These are phyloP conservation scores for Plebejus argus DNA, from an alignment of 2,888 invertebrate genomes.

Conservation along the genomic window DNA sequence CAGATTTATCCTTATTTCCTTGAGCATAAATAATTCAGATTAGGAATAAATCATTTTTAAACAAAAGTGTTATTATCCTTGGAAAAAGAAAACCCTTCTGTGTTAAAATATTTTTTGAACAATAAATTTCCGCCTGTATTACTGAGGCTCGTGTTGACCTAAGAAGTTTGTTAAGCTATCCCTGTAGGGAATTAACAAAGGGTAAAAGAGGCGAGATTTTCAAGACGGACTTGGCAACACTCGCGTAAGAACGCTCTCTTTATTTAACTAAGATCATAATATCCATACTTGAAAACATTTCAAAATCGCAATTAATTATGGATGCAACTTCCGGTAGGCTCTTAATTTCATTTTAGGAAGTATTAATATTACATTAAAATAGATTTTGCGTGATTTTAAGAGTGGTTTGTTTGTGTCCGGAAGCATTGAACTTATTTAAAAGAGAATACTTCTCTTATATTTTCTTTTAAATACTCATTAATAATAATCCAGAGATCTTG, in stretches of 20 bases:
- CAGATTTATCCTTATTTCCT: not conserved
- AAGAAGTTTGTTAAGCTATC: slow-evolving; percentile 42
- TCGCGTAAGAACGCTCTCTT: slow-evolving; percentile 24
- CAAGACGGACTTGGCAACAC: slow-evolving; percentile 37
- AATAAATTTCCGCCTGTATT: slow-evolving; percentile 38
- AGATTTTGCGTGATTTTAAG: not conserved
- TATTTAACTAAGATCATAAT: slow-evolving; percentile 10
- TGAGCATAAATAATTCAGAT: slow-evolving; percentile 16
- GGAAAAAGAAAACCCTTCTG: slow-evolving; percentile 32
- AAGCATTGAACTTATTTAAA: too few species aligned
- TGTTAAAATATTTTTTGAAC: slow-evolving; percentile 36
- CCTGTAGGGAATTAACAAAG: slow-evolving; percentile 44
- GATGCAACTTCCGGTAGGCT: not conserved
- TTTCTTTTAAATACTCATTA: too few species aligned
- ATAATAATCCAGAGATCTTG: too few species aligned
- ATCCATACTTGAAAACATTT: slow-evolving; percentile 21
- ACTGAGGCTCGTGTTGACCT: slow-evolving; percentile 42
- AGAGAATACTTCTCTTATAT: too few species aligned
- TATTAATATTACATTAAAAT: not conserved
- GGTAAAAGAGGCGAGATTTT: slow-evolving; percentile 44
- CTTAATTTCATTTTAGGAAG: not conserved
- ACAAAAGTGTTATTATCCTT: slow-evolving; percentile 20
- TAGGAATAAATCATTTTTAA: slow-evolving; percentile 7
- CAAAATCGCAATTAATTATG: slow-evolving; percentile 4
- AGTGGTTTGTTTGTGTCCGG: too few species aligned